Evolutionary conservation across 2,888 invertebrate genomes (phyloP), one percentile per base, ranked within the genome.

Genomic region (Cremastinae sp.): DNA sequence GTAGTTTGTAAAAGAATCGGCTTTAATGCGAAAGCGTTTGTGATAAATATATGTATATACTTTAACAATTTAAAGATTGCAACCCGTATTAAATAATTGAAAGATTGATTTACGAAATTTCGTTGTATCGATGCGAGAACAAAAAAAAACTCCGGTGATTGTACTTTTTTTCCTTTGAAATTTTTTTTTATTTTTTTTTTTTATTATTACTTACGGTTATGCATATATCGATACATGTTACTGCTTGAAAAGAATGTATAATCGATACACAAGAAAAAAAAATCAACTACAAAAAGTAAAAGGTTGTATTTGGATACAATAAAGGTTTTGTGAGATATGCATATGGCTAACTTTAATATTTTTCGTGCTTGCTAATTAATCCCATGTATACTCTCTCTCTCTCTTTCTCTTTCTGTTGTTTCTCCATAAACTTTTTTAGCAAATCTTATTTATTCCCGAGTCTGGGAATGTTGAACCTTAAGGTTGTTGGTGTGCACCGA

Each of bases 261-360:
- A 77, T 81, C 75, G 61, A 84, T n/a, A n/a, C n/a, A n/a, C n/a
- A 83, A 61, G 14, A 22, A 20, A 36, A 51, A 69, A 41, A 41
- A n/a, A 41, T 41, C 28, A 3, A 28, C 45, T 3, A 47, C 16
- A 49, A 14, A 51, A 74, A 12, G 16, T n/a, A 22, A 68, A 49
- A 20, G 62, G 84, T 86, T 86, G 86, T 86, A 86, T 79, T 83
- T 82, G 79, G 81, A 69, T 86, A 82, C 85, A 86, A 87, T 87
- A 87, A 87, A 87, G 83, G 80, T 81, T 84, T 80, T 87, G 78
- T 84, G 80, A 84, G 80, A 83, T 78, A 84, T 78, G 81, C 79
- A 79, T 79, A 82, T 83, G 84, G 83, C 83, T 86, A 81, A 82
- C 78, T 82, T 83, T 78, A 82, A 81, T 84, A 72, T 69, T 71